These are phyloP conservation scores for Drosophila ironensis DNA, from an alignment of 1,140 invertebrate genomes.

Conservation along the genomic window DNA sequence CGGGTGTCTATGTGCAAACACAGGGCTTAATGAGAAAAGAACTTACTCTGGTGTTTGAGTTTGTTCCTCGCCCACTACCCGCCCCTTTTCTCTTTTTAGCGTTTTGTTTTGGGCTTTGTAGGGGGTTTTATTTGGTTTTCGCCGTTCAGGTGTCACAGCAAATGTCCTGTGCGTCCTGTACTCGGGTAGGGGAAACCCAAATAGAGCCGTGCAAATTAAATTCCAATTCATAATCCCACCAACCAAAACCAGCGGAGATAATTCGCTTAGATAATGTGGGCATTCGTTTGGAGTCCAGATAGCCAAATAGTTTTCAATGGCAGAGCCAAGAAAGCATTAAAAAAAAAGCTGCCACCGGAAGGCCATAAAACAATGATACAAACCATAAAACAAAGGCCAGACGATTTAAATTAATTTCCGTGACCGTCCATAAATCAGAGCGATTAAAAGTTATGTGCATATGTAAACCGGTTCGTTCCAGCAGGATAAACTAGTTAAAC, in stretches of 20 bases:
- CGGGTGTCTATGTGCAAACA: slow-evolving; percentile 61
- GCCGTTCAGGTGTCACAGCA: slow-evolving; percentile 16
- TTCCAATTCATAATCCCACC: slow-evolving; percentile 44
- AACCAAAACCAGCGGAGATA: slow-evolving; percentile 27
- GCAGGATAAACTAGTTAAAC: slow-evolving; percentile 7
- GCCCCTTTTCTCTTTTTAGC: slow-evolving; percentile 1
- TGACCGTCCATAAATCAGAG: slow-evolving; percentile 1
- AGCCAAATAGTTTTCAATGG: not conserved
- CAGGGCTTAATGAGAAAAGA: slow-evolving; percentile 75
- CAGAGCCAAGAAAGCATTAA: not conserved
- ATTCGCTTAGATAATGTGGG: slow-evolving; percentile 7
- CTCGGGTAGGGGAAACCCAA: not conserved
- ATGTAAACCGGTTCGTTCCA: too few relatives aligned
- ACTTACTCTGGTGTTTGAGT: slow-evolving; percentile 74
- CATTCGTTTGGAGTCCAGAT: not conserved
- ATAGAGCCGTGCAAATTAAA: slow-evolving; percentile 30
- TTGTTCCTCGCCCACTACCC: slow-evolving; percentile 23
- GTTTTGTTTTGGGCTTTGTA: slow-evolving; percentile 35
- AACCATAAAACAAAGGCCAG: slow-evolving; percentile 9
- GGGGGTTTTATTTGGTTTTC: slow-evolving; percentile 47
- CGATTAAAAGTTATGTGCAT: not conserved
- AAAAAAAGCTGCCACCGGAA: not conserved
- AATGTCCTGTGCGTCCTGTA: too few relatives aligned
- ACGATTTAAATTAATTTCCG: slow-evolving; percentile 23
- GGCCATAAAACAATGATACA: slow-evolving; percentile 2